phyloP scores from a whole-genome alignment of 1,140 invertebrate genomes.

The Agrilus planipennis region DNA sequence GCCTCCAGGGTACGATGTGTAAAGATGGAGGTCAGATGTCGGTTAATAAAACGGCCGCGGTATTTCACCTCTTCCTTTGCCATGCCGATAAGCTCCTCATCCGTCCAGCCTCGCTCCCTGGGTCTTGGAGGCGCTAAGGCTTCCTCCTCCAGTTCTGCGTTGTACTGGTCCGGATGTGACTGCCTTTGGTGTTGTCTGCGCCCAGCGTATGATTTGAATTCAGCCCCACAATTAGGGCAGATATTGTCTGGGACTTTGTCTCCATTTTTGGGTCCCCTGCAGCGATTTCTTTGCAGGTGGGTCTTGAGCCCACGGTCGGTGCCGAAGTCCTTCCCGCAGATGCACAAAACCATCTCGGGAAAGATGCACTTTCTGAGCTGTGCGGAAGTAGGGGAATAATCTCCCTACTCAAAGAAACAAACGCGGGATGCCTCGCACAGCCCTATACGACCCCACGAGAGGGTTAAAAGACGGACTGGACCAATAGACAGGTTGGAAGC shows the following conservation, averaged over 20 bases:
- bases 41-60: conserved; percentile 1
- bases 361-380: no score
- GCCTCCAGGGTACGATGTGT: not conserved
- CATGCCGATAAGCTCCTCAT: conserved; percentile 2
- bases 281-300: not conserved
- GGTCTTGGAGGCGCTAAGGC: not conserved
- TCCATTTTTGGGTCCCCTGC: no score
- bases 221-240: not conserved
- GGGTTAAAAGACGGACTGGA: no score
- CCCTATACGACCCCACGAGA: no score
- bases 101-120: not conserved
- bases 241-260: no score
- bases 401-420: no score
- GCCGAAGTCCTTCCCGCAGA: not conserved
- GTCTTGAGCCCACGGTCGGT: not conserved
- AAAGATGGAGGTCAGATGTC: not conserved
- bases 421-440: no score
- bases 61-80: not conserved
- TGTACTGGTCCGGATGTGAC: conserved; percentile 3
- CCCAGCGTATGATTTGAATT: not conserved
- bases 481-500: no score
- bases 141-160: not conserved
- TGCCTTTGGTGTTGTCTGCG: conserved; percentile 1
- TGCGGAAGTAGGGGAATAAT: no score
- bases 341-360: no score